Percentiles rank a stretch among this genome's conserved stretches.
These are phyloP conservation scores for Caenorhabditis inopinata DNA, from an alignment of 1,140 invertebrate species.

Conservation along the genomic window DNA sequence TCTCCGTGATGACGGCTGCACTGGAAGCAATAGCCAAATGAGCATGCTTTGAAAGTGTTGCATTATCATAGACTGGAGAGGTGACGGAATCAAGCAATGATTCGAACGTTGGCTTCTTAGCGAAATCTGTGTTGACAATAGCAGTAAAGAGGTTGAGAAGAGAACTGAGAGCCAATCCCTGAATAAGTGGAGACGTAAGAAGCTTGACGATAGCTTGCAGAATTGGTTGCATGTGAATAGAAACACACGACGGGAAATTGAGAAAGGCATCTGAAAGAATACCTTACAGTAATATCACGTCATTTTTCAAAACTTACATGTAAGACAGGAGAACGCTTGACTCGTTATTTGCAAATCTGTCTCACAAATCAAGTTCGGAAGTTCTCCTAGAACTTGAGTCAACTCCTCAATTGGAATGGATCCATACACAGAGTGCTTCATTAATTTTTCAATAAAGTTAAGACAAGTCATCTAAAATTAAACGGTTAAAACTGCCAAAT, in stretches of 20 bases:
- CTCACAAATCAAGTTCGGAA: slow-evolving; percentile 85
- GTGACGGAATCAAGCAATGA: slow-evolving; percentile 78
- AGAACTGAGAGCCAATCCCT: slow-evolving; percentile 80
- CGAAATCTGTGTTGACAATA: slow-evolving; percentile 75
- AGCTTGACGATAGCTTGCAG: slow-evolving; percentile 69
- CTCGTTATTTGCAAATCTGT: slow-evolving; percentile 79
- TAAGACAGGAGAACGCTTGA: background rate
- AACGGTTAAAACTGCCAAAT: background rate
- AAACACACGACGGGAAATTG: slow-evolving; percentile 65
- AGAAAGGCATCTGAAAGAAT: background rate
- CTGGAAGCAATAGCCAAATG: slow-evolving; percentile 56
- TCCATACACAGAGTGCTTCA: slow-evolving; percentile 77
- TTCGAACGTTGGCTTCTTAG: slow-evolving; percentile 54
- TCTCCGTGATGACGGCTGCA: slow-evolving; percentile 35
- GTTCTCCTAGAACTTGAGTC: slow-evolving; percentile 78
- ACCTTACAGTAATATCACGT: too few relatives aligned
- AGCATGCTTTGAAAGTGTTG: slow-evolving; percentile 69
- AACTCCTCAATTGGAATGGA: slow-evolving; percentile 75
- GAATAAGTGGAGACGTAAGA: slow-evolving; percentile 85
- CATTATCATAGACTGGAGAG: slow-evolving; percentile 68
- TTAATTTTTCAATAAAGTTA: slow-evolving; percentile 83
- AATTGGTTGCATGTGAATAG: slow-evolving; percentile 65
- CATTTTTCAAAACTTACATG: background rate
- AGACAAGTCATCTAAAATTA: slow-evolving; percentile 76
- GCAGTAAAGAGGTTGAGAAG: slow-evolving; percentile 87